A percentile compares a stretch with the other conserved stretches of the same genome.
phyloP scores from a whole-genome alignment of 2,113 vertebrate genomes.

The Agelaius phoeniceus region DNA sequence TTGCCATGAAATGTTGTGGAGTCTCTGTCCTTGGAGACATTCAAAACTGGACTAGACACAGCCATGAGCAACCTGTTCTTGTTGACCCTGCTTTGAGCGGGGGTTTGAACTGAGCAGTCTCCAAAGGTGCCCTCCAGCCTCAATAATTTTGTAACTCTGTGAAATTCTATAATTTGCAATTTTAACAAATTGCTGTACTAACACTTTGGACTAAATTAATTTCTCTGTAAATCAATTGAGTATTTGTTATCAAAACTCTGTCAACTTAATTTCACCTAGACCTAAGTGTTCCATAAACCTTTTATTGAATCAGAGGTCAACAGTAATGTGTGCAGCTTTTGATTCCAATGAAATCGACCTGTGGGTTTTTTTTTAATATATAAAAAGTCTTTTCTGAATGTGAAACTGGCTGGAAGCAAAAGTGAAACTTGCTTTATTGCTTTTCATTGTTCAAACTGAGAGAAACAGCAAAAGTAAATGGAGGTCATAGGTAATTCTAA shows the following conservation, averaged over 20 bases:
- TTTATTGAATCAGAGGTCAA: slow-evolving; percentile 36
- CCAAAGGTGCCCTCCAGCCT: not conserved
- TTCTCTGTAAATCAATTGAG: slow-evolving; percentile 22
- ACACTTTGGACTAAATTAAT: slow-evolving; percentile 30
- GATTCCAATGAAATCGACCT: slow-evolving; percentile 12
- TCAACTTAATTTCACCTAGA: slow-evolving; percentile 39
- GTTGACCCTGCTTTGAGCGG: not conserved
- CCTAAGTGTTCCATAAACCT: not conserved
- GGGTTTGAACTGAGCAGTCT: not conserved
- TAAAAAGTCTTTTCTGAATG: slow-evolving; percentile 23
- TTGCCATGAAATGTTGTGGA: not conserved
- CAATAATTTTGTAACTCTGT: not conserved
- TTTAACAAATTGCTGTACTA: slow-evolving; percentile 9
- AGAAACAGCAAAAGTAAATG: not conserved
- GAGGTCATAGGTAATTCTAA: not conserved
- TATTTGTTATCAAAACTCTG: slow-evolving; percentile 16
- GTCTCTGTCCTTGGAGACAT: not conserved
- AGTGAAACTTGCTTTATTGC: slow-evolving; percentile 40
- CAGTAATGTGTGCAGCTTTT: slow-evolving; percentile 14
- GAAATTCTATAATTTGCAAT: not conserved
- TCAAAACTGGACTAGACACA: not conserved
- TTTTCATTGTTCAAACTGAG: not conserved
- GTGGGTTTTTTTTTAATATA: not conserved
- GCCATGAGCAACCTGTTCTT: not conserved
- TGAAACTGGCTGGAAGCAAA: slow-evolving; percentile 25